Evolutionary conservation across 2,888 invertebrate species (phyloP).

Genomic region (Ptychoptera contaminata): DNA sequence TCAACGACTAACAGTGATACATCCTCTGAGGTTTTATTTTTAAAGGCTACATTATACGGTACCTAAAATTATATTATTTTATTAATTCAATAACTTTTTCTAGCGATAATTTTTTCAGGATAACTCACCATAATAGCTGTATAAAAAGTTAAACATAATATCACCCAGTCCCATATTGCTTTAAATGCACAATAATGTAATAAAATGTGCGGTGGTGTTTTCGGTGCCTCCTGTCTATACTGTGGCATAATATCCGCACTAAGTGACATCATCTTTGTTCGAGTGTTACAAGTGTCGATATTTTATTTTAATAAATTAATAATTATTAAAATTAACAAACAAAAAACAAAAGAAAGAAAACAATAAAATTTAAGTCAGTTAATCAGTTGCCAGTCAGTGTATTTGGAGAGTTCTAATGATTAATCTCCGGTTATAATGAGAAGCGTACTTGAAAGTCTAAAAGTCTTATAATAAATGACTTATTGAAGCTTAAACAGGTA

Average conservation of each 20-base stretch:
- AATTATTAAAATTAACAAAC: neutral
- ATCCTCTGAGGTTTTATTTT: constrained; percentile 96
- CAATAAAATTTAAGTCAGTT: too few relatives aligned
- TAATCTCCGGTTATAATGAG: too few relatives aligned
- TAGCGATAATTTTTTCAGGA: too few relatives aligned
- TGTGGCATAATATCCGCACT: constrained; percentile 97
- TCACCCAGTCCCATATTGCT: constrained; percentile 99
- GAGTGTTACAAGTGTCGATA: too few relatives aligned
- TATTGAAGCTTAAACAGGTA: too few relatives aligned
- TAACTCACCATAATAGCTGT: constrained; percentile 47
- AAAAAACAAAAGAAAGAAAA: neutral
- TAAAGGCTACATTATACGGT: constrained; percentile 99
- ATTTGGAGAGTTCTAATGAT: too few relatives aligned
- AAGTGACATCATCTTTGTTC: constrained; percentile 80
- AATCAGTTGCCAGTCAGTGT: too few relatives aligned
- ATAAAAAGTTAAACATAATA: constrained; percentile 98
- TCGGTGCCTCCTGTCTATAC: constrained; percentile 98
- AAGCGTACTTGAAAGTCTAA: too few relatives aligned
- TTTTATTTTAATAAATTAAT: too few relatives aligned
- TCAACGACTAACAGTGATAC: constrained; percentile 88
- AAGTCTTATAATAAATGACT: too few relatives aligned
- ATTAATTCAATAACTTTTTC: too few relatives aligned
- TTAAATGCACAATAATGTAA: constrained; percentile 99
- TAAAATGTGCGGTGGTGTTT: constrained; percentile 98
- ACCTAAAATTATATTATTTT: too few relatives aligned